Evolutionary conservation across 2,113 vertebrate species (phyloP).

Genomic region (Romanogobio albipinnatus): DNA sequence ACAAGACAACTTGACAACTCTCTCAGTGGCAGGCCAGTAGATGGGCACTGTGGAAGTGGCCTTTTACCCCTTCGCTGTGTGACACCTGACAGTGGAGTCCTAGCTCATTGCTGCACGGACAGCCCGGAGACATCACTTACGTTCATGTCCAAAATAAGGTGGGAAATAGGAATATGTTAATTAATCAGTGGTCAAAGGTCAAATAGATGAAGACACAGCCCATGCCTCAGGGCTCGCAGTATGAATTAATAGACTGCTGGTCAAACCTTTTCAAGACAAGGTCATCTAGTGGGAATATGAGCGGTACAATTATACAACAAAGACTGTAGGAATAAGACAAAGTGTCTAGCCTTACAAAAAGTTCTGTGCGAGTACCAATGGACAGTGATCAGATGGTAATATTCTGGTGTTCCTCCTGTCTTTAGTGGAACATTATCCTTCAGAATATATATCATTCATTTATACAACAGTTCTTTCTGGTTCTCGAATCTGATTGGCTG

Average conservation of each 20-base stretch:
- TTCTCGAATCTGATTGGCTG: no score
- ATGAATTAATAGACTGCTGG: constrained; percentile 30
- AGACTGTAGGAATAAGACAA: not conserved
- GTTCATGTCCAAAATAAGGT: constrained; percentile 36
- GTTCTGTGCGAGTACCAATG: not conserved
- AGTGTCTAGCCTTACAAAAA: not conserved
- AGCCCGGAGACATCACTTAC: constrained; percentile 36
- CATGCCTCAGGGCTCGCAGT: constrained; percentile 11
- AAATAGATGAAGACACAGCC: constrained; percentile 38
- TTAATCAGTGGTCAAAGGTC: constrained; percentile 50
- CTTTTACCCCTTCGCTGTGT: constrained; percentile 71
- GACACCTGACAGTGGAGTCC: constrained; percentile 74
- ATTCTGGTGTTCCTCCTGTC: not conserved
- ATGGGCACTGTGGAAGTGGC: constrained; percentile 53
- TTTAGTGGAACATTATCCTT: no score
- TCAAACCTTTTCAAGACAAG: constrained; percentile 32
- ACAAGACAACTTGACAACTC: constrained; percentile 71
- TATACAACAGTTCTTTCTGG: no score
- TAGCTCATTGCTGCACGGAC: constrained; percentile 31
- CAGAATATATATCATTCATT: no score
- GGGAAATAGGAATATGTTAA: constrained; percentile 53
- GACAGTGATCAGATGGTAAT: not conserved
- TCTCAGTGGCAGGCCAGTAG: constrained; percentile 69
- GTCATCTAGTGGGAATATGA: constrained; percentile 29
- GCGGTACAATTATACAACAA: constrained; percentile 12